Evolutionary conservation across 2,113 vertebrate species (phyloP).

Genomic region (Heliornis fulica): DNA sequence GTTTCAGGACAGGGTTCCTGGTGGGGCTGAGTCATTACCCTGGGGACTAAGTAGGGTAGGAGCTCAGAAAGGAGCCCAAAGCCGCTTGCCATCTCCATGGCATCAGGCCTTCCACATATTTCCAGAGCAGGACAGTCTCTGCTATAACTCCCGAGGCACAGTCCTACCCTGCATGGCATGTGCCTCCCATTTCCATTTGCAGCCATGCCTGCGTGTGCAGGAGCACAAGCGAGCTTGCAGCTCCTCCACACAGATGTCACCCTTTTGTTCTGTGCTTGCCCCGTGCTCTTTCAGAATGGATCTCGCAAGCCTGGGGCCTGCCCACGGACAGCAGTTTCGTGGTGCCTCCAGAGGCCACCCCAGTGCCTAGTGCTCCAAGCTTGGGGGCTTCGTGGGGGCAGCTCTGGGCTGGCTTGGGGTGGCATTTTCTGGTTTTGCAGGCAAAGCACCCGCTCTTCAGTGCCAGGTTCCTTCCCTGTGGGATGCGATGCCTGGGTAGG

Average conservation of each 20-base stretch:
- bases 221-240: not conserved
- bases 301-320: not conserved
- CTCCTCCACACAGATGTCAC: not conserved
- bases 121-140: not conserved
- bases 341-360: not conserved
- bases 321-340: not conserved
- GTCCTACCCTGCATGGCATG: not conserved
- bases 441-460: not conserved
- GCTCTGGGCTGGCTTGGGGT: not conserved
- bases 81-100: not conserved
- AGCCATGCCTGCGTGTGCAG: not conserved
- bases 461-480: not conserved
- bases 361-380: not conserved
- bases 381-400: not conserved
- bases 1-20: not conserved
- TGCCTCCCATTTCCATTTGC: rapidly evolving
- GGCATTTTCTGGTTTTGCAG: not conserved
- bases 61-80: not conserved
- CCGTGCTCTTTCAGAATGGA: not conserved
- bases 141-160: not conserved
- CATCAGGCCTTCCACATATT: not conserved
- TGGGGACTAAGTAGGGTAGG: not conserved
- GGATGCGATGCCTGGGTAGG: not conserved
- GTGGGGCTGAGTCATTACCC: not conserved
- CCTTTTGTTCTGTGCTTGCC: not conserved